phyloP scores from a whole-genome alignment of 2,888 invertebrate species.

The Euspilapteryx auroguttella region DNA sequence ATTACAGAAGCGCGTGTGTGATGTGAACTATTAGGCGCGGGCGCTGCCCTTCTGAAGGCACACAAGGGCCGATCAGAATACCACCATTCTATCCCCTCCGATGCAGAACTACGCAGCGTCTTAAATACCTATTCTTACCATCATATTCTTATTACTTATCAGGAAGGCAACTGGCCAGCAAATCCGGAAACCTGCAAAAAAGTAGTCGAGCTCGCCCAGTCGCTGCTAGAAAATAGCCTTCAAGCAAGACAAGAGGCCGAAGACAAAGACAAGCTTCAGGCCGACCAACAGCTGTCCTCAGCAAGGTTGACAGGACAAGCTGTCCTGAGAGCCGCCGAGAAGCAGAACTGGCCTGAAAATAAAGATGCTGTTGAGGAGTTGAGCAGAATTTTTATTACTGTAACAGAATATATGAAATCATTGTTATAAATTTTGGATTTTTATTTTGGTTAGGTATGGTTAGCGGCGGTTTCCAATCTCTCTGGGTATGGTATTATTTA shows the following conservation, averaged over 20 bases:
- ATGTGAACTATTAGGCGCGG: no score
- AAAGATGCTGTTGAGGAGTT: constrained; percentile 24
- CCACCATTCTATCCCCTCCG: no score
- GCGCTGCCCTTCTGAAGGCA: no score
- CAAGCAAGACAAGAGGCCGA: constrained; percentile 47
- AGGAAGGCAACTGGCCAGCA: constrained; percentile 57
- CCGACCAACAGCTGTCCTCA: constrained; percentile 60
- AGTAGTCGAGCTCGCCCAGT: constrained; percentile 63
- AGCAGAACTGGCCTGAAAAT: constrained; percentile 44
- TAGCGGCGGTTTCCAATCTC: no score
- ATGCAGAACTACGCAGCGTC: constrained; percentile 3
- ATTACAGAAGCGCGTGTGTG: not conserved
- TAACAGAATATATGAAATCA: constrained; percentile 48
- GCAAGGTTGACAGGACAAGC: constrained; percentile 61
- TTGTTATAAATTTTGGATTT: constrained; percentile 17
- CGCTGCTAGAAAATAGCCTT: constrained; percentile 61
- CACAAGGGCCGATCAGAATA: no score
- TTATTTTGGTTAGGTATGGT: no score
- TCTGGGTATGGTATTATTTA: no score
- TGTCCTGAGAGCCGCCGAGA: constrained; percentile 48
- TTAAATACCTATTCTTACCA: constrained; percentile 1
- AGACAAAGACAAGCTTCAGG: constrained; percentile 48
- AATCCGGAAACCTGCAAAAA: constrained; percentile 61
- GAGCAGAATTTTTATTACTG: constrained; percentile 20
- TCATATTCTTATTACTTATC: constrained; percentile 12